Evolutionary conservation across 2,797 vertebrate genomes (phyloP), one percentile per base, ranked within the genome.

Genomic region (Vipera latastei): DNA sequence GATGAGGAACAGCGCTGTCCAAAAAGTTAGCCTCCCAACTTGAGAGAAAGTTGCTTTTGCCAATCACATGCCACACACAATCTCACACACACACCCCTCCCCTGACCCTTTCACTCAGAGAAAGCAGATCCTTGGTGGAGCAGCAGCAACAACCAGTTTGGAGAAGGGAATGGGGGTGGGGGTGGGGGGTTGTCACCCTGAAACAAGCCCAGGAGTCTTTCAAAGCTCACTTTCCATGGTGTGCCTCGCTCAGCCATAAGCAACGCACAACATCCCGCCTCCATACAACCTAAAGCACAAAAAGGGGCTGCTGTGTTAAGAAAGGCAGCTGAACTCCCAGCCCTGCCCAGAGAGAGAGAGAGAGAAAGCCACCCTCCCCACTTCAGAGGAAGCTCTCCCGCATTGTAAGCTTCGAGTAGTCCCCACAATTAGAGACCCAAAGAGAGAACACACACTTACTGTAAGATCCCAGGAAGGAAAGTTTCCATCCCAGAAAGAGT

Each of bases 391-490:
- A 83, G 97, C 97, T 97, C 96, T 97, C 97, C 92, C 73, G 32
- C 97, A 98, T 97, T 97, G 97, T 96, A 96, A 97, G 97, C 97
- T 97, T 96, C 97, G 97, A 97, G 96, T 96, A 97, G 97, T 91
- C 97, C 97, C 97, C 97, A 38, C 96, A 97, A 97, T 98, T 98
- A 98, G 97, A 98, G 98, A 98, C 95, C 98, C 98, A 98, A 99
- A 99, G 98, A 99, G 98, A 99, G 99, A 98, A 97, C 98, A 98
- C 7, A 53, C 98, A 99, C 99, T 99, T 99, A 99, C 99, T 99
- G 99, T 98, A 98, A 98, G 98, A 98, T 99, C 98, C 99, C 98
- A 98, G 98, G 98, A 98, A 99, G 98, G 98, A 99, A 98, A 98
- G 98, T 98, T 98, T 98, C 97, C 98, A 98, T 98, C 97, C 98